Percentiles rank a stretch among this genome's conserved stretches.
Evolutionary conservation across 2,113 vertebrate genomes (phyloP).

Genomic region (Cottus gobio): DNA sequence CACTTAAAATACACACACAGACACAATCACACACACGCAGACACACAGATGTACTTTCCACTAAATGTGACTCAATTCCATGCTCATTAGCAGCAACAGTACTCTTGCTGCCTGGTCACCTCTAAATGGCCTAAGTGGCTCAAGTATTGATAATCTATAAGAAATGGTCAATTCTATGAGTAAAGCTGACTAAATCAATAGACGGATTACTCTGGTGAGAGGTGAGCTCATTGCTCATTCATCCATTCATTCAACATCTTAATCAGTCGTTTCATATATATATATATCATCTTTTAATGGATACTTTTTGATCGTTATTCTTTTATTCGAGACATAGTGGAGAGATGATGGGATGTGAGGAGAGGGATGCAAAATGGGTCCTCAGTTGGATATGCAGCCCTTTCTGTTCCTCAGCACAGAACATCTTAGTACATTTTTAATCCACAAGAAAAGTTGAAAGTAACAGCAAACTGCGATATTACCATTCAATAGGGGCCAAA

Average conservation of each 20-base stretch:
- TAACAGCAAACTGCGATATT: background rate
- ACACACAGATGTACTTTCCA: constrained; percentile 25
- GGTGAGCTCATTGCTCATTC: constrained; percentile 25
- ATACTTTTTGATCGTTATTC: background rate
- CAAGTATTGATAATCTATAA: constrained; percentile 73
- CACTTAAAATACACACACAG: constrained; percentile 11
- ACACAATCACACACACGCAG: constrained; percentile 7
- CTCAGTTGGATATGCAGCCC: background rate
- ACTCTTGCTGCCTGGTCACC: constrained; percentile 60
- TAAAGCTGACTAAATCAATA: constrained; percentile 66
- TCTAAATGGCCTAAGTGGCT: constrained; percentile 68
- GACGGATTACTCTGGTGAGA: constrained; percentile 55
- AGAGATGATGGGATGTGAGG: background rate
- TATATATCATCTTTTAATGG: background rate
- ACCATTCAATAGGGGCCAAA: too few relatives aligned
- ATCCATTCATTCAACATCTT: constrained; percentile 26
- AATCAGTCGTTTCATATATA: constrained; percentile 33
- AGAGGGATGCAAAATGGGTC: background rate
- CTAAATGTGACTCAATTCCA: constrained; percentile 58
- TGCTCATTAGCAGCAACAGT: constrained; percentile 61
- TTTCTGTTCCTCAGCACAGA: background rate
- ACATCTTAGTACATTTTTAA: background rate
- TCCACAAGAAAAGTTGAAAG: background rate
- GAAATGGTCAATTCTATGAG: constrained; percentile 68
- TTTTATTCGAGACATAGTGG: background rate